A percentile compares a stretch with the other conserved stretches of the same genome.
Evolutionary conservation across 1,140 invertebrate genomes (phyloP).

Genomic region (Oscheius sp.): DNA sequence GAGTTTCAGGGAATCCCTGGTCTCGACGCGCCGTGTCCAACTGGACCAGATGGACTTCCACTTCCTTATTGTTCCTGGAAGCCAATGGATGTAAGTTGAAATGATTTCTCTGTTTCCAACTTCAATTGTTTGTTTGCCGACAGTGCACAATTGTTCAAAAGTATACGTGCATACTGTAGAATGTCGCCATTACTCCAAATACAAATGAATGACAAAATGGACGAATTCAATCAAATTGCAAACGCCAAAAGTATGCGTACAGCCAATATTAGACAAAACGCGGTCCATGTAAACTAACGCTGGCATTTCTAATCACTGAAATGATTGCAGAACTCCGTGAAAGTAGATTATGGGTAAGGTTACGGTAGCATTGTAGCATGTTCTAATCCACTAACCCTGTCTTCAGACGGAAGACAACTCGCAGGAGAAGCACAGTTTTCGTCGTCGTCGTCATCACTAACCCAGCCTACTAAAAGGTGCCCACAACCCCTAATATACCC

Average conservation of each 20-base stretch:
- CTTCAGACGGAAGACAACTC: background rate
- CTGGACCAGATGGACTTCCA: conserved; percentile 86
- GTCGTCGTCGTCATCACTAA: conserved; percentile 6
- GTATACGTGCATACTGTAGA: too few relatives aligned
- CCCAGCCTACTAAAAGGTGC: too few relatives aligned
- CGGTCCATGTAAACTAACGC: too few relatives aligned
- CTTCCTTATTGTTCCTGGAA: conserved; percentile 89
- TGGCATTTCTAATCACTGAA: too few relatives aligned
- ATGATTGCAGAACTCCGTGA: conserved; percentile 47
- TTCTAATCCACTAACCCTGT: background rate
- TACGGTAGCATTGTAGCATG: background rate
- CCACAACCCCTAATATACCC: too few relatives aligned
- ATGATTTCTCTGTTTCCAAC: too few relatives aligned
- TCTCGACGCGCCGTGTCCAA: conserved; percentile 90
- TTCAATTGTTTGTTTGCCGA: too few relatives aligned
- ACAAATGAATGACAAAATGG: too few relatives aligned
- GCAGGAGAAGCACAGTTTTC: background rate
- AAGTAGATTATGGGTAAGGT: conserved; percentile 47
- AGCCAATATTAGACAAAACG: too few relatives aligned
- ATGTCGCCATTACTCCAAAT: too few relatives aligned
- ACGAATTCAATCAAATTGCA: too few relatives aligned
- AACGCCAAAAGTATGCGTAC: too few relatives aligned
- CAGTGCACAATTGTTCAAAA: background rate
- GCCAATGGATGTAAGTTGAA: conserved; percentile 63
- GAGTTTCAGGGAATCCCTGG: conserved; percentile 89